Evolutionary conservation across 2,888 invertebrate genomes (phyloP).

Genomic region (Chrysomela aeneicollis): DNA sequence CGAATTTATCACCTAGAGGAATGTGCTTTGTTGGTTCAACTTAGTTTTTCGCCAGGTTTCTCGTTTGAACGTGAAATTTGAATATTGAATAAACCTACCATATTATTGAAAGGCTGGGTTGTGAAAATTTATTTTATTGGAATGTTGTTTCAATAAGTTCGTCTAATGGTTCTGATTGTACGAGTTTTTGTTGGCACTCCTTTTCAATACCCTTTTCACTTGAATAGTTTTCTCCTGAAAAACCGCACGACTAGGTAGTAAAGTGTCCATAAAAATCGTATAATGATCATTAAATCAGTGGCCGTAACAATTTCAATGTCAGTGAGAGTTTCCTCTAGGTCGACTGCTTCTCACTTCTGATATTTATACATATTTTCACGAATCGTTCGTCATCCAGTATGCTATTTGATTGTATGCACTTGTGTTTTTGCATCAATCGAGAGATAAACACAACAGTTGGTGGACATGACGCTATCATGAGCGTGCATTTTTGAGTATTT

Average conservation of each 20-base stretch:
- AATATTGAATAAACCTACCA: too few species aligned
- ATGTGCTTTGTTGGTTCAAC: too few species aligned
- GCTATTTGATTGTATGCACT: neutral
- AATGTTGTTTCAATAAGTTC: too few species aligned
- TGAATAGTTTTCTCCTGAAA: neutral
- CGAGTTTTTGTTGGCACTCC: too few species aligned
- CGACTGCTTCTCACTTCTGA: conserved; percentile 13
- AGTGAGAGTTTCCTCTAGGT: conserved; percentile 16
- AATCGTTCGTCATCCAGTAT: neutral
- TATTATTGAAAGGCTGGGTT: too few species aligned
- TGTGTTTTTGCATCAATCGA: neutral
- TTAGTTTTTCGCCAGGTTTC: too few species aligned
- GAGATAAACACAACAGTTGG: neutral
- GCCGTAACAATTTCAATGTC: conserved; percentile 16
- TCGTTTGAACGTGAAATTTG: too few species aligned
- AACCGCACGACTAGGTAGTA: neutral
- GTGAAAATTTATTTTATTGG: too few species aligned
- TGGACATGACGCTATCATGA: neutral
- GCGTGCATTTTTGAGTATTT: too few species aligned
- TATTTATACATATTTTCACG: conserved; percentile 8
- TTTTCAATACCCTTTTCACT: too few species aligned
- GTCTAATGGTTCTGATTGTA: too few species aligned
- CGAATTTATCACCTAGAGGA: too few species aligned
- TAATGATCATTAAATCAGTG: neutral
- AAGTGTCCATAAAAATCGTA: neutral